Base-by-base conservation (phyloP, 2,888 invertebrate species). In the Carpatolechia fugitivella region DNA sequence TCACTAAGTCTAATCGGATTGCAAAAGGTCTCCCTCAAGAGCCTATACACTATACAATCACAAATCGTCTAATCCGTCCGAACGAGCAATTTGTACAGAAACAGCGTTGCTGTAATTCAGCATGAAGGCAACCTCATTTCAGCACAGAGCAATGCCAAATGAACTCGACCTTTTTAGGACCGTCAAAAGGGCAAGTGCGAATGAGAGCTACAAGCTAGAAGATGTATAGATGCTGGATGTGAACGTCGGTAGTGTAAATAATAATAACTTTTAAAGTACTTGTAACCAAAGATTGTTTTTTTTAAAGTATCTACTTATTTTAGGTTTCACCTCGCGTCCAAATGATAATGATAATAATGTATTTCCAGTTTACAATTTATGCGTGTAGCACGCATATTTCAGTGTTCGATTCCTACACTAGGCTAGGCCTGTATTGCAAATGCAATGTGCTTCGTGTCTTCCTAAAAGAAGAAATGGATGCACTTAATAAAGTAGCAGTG, bases 131-230 rank as follows among this genome's bases (percentile, higher is more conserved):
- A 62, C 69, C 70, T 72, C 72, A 72, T 79, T 71, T 68, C 67
- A 66, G 64, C 66, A 64, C 24, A 30, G 58, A 61, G 65, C 63
- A 62, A 61, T 69, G 71, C 68, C 74, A 81, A 83, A 81, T 78
- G 81, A 81, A 80, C 70, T 71, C 76, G 72, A 80, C 82, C 80
- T 82, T 84, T 82, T 80, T 76, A 80, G 74, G 73, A 59, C 69
- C 70, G 72, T 70, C 74, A 76, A 78, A 78, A 77, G 77, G 78
- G 78, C 74, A 74, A 81, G 80, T 82, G 76, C 68, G 72, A 80
- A 82, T 78, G 82, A 80, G 72, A 75, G 76, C 78, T 76, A 77
- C 73, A 72, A 55, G 59, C 66, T 65, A 55, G 58, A 56, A 51
- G 62, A 65, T 61, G 51, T 61, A 63, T 49, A 56, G 24, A 10